Conservation (phyloP, 2,888 invertebrate species). For the Nomada fabriciana region DNA sequence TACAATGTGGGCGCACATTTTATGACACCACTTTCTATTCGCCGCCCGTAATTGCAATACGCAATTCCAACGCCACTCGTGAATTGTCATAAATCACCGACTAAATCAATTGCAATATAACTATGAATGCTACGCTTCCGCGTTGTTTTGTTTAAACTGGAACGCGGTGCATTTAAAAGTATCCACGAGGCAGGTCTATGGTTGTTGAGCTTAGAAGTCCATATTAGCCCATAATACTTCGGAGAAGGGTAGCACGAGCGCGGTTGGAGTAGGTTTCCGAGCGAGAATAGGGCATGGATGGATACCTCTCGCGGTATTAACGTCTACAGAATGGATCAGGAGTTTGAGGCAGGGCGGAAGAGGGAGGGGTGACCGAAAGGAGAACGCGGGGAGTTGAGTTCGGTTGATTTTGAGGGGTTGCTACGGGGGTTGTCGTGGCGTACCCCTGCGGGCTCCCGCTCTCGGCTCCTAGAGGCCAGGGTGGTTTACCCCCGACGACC, state of each 20-base stretch:
- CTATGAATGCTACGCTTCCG: too few relatives aligned
- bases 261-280: slow-evolving; percentile 73
- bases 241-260: slow-evolving; percentile 77
- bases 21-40: too few relatives aligned
- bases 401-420: slow-evolving; percentile 85
- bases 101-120: too few relatives aligned
- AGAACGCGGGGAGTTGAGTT: slow-evolving; percentile 66
- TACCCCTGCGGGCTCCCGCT: slow-evolving; percentile 80
- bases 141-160: too few relatives aligned
- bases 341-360: slow-evolving; percentile 83
- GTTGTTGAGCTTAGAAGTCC: not conserved
- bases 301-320: slow-evolving; percentile 83
- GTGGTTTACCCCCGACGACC: slow-evolving; percentile 77
- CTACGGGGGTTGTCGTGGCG: slow-evolving; percentile 84
- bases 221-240: slow-evolving; percentile 69
- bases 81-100: too few relatives aligned
- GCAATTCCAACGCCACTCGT: too few relatives aligned
- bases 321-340: slow-evolving; percentile 86
- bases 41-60: too few relatives aligned
- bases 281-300: slow-evolving; percentile 78
- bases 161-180: not conserved
- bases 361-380: slow-evolving; percentile 68
- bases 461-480: slow-evolving; percentile 78
- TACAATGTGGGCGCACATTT: too few relatives aligned
- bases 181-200: not conserved